Percentiles rank a stretch among this genome's conserved stretches.
phyloP scores from a whole-genome alignment of 1,140 invertebrate genomes.

The Odontomachus brunneus region DNA sequence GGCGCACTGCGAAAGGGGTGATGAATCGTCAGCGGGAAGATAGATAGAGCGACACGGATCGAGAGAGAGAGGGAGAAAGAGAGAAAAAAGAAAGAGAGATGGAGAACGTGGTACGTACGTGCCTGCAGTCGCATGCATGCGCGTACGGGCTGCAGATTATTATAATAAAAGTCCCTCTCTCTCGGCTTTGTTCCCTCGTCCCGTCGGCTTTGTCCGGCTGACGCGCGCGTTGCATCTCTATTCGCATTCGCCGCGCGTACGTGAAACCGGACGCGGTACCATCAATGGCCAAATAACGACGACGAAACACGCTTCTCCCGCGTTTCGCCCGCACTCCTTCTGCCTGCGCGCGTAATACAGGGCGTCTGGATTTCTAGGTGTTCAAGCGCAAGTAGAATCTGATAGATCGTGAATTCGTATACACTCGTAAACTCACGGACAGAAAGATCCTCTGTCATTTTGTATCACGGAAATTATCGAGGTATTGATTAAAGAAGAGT shows the following conservation, averaged over 20 bases:
- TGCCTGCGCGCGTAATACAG: neutral
- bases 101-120: constrained; percentile 31
- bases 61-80: constrained; percentile 53
- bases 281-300: constrained; percentile 66
- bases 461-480: too few relatives aligned
- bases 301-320: constrained; percentile 36
- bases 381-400: too few relatives aligned
- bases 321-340: neutral
- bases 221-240: constrained; percentile 62
- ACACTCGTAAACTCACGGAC: too few relatives aligned
- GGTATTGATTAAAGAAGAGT: too few relatives aligned
- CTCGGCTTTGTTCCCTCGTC: constrained; percentile 61
- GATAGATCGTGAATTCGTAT: too few relatives aligned
- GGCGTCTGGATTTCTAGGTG: too few relatives aligned
- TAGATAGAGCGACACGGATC: neutral
- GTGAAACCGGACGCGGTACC: constrained; percentile 50
- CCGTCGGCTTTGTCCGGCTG: constrained; percentile 64
- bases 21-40: constrained; percentile 45
- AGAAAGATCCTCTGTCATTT: too few relatives aligned
- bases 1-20: constrained; percentile 36
- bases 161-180: constrained; percentile 75
- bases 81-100: constrained; percentile 39
- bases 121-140: constrained; percentile 63
- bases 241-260: constrained; percentile 67
- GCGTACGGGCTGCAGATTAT: constrained; percentile 67